Evolutionary conservation across 2,113 vertebrate species (phyloP).

Genomic region (Tylochromis polylepis): DNA sequence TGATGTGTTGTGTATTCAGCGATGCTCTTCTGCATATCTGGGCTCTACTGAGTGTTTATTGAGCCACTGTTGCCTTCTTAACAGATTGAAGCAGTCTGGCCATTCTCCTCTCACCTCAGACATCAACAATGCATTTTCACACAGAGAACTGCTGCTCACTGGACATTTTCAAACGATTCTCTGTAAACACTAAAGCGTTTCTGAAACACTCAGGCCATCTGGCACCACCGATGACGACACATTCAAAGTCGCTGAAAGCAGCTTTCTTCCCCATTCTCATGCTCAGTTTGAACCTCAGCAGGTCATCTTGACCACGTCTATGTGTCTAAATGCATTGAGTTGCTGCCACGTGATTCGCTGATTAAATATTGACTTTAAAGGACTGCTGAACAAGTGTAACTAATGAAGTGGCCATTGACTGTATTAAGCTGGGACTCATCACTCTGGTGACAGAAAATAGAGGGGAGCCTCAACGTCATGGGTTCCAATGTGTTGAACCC

Average conservation of each 20-base stretch:
- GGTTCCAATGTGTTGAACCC: not conserved
- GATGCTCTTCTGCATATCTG: not conserved
- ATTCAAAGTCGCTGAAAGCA: not conserved
- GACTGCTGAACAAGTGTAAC: not conserved
- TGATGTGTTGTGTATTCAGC: not conserved
- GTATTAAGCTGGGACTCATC: not conserved
- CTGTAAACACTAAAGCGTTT: not conserved
- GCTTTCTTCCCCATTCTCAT: not conserved
- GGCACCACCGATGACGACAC: not conserved
- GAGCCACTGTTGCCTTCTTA: not conserved
- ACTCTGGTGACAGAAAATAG: not conserved
- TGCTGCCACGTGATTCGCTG: not conserved
- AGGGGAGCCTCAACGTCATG: not conserved
- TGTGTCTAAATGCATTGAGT: not conserved
- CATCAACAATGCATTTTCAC: not conserved
- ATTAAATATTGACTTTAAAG: not conserved
- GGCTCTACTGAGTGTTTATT: not conserved
- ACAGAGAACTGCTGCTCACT: not conserved
- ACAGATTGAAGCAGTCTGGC: not conserved
- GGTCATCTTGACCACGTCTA: not conserved
- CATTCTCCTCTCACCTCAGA: not conserved
- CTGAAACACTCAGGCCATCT: not conserved
- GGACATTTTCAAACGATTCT: not conserved
- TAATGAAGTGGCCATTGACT: not conserved
- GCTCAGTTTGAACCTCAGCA: not conserved